Percentiles rank a stretch among this genome's conserved stretches.
Conservation (phyloP, 2,888 invertebrate species). For the Reticulitermes lucifugus region DNA sequence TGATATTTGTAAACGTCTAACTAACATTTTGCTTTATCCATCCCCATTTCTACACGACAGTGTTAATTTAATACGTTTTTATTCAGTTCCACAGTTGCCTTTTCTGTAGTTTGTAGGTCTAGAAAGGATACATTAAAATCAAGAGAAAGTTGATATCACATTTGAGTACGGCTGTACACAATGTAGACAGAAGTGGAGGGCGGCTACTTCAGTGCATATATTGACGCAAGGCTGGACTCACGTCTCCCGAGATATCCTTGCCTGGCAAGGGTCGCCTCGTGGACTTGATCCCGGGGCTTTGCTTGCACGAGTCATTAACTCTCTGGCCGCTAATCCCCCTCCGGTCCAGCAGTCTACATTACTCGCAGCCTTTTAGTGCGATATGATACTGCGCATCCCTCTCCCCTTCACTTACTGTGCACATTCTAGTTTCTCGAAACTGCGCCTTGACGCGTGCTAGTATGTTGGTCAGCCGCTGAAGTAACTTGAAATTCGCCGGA, state of each 20-base stretch:
- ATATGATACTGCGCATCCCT: slow-evolving; percentile 46
- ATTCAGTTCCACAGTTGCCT: no score
- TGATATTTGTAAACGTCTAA: no score
- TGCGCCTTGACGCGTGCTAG: no score
- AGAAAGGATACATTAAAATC: no score
- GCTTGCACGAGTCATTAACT: slow-evolving; percentile 67
- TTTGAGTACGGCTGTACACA: neutral
- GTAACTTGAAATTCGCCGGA: no score
- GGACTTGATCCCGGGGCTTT: slow-evolving; percentile 64
- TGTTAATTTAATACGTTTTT: no score
- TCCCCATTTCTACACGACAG: no score
- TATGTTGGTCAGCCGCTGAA: no score
- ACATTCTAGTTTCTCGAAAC: slow-evolving; percentile 1
- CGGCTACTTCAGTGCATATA: slow-evolving; percentile 14
- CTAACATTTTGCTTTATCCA: no score
- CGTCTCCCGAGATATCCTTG: slow-evolving; percentile 42
- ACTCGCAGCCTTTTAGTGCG: slow-evolving; percentile 45
- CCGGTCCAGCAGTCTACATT: slow-evolving; percentile 4
- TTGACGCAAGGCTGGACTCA: slow-evolving; percentile 29
- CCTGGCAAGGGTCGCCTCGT: neutral
- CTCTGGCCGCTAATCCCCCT: slow-evolving; percentile 62
- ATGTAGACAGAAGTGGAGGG: neutral
- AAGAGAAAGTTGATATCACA: no score
- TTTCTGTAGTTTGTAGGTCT: no score
- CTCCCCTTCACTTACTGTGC: neutral